A percentile compares a stretch with the other conserved stretches of the same genome.
These are phyloP conservation scores for Goniozus legneri DNA, from an alignment of 1,140 invertebrate species.

Conservation along the genomic window DNA sequence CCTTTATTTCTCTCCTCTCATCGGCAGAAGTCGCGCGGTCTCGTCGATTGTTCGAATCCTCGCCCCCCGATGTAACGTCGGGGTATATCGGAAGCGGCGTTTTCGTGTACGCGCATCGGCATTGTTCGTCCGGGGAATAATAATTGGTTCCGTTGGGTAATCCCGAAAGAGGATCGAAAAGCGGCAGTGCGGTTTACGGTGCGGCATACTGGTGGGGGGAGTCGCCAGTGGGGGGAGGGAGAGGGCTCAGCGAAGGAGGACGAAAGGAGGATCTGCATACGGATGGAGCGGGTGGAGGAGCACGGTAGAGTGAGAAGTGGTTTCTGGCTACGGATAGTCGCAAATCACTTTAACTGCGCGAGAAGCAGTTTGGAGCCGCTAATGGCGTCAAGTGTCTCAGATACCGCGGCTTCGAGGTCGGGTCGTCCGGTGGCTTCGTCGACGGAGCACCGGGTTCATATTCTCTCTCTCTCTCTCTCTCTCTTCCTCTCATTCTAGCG, in stretches of 20 bases:
- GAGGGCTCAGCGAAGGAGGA: constrained; percentile 10
- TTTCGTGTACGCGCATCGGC: constrained; percentile 15
- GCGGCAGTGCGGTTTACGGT: constrained; percentile 16
- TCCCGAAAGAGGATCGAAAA: constrained; percentile 14
- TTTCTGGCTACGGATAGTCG: constrained; percentile 43
- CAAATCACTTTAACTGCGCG: constrained; percentile 54
- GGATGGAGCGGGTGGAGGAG: constrained; percentile 6
- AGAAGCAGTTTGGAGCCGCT: constrained; percentile 51
- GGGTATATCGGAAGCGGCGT: constrained; percentile 12
- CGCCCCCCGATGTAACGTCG: too few species aligned
- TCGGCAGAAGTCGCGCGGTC: too few species aligned
- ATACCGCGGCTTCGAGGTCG: constrained; percentile 42
- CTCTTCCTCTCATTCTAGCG: too few species aligned
- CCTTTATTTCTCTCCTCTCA: too few species aligned
- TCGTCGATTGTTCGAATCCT: background rate
- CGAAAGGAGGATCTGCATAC: constrained; percentile 2
- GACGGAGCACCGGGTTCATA: too few species aligned
- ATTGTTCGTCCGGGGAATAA: constrained; percentile 24
- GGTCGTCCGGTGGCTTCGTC: constrained; percentile 31
- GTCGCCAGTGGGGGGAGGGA: constrained; percentile 11
- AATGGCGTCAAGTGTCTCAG: constrained; percentile 54
- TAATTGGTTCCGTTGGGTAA: constrained; percentile 23
- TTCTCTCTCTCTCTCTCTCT: too few species aligned
- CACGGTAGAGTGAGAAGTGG: constrained; percentile 19
- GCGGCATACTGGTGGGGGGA: constrained; percentile 12